Evolutionary conservation across 2,797 vertebrate genomes (phyloP).

Genomic region (Iguana delicatissima): DNA sequence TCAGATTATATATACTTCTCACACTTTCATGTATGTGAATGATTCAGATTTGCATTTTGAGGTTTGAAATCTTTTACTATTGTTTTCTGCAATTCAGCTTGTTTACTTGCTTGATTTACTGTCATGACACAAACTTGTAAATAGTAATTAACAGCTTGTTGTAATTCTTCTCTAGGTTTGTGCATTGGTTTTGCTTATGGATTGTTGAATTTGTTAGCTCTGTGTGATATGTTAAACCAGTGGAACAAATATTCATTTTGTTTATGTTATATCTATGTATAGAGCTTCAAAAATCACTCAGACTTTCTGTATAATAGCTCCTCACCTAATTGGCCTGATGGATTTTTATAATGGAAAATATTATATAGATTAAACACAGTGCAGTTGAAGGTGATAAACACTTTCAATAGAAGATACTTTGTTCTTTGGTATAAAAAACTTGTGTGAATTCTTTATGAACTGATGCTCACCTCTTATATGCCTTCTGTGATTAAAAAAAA

Average conservation of each 20-base stretch:
- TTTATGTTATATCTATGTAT: background rate
- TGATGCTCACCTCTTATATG: background rate
- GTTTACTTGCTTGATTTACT: constrained; percentile 72
- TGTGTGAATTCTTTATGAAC: constrained; percentile 41
- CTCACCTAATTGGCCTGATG: too few relatives aligned
- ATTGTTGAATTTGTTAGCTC: constrained; percentile 17
- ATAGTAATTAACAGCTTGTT: constrained; percentile 67
- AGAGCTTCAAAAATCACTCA: too few relatives aligned
- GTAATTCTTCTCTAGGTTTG: constrained; percentile 33
- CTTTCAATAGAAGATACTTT: constrained; percentile 19
- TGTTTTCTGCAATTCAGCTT: constrained; percentile 54
- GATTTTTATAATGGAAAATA: too few relatives aligned
- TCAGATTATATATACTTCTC: background rate
- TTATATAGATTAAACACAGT: too few relatives aligned
- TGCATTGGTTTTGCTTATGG: constrained; percentile 21
- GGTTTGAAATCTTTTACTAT: constrained; percentile 46
- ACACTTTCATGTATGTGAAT: background rate
- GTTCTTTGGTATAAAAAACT: constrained; percentile 31
- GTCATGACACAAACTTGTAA: constrained; percentile 60
- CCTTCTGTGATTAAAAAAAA: background rate
- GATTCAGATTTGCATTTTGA: constrained; percentile 31
- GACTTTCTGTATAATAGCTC: too few relatives aligned
- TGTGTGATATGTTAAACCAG: background rate
- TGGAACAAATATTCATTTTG: background rate
- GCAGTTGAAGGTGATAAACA: too few relatives aligned